Evolutionary conservation across 2,888 invertebrate species (phyloP).

Genomic region (Orchesellides sinensis): DNA sequence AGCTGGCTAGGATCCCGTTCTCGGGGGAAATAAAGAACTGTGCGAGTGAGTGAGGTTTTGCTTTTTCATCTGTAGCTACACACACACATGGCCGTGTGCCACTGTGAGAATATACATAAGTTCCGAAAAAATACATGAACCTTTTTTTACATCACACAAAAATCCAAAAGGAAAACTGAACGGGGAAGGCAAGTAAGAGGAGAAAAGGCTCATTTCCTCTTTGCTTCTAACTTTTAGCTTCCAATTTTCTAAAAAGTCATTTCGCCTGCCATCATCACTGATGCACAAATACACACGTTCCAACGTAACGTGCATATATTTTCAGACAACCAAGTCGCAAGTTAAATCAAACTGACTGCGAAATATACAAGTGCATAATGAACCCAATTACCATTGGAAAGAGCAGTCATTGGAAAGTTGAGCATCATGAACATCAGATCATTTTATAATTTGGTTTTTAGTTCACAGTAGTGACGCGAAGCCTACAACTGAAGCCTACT

Average conservation of each 20-base stretch:
- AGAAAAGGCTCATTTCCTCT: constrained; percentile 61
- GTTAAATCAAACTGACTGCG: constrained; percentile 55
- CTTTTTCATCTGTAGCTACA: constrained; percentile 26
- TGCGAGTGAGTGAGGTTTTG: constrained; percentile 41
- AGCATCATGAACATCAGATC: constrained; percentile 45
- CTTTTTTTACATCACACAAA: neutral
- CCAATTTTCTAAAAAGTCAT: constrained; percentile 59
- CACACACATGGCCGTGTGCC: neutral
- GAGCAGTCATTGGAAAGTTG: constrained; percentile 53
- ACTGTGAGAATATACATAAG: neutral
- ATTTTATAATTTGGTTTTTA: constrained; percentile 50
- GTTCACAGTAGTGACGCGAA: constrained; percentile 2
- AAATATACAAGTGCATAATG: constrained; percentile 58
- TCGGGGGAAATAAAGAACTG: constrained; percentile 66
- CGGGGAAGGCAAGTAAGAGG: constrained; percentile 4
- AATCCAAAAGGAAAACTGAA: neutral
- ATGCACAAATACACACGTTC: constrained; percentile 38
- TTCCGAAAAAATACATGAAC: constrained; percentile 15
- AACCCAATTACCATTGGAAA: constrained; percentile 60
- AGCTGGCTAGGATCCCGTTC: constrained; percentile 37
- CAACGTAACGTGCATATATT: constrained; percentile 53
- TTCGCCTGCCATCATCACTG: constrained; percentile 28
- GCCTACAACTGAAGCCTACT: neutral
- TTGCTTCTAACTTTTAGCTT: constrained; percentile 65
- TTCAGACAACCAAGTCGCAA: constrained; percentile 36